Evolutionary conservation across 2,113 vertebrate genomes (phyloP).

Genomic region (Hoplias malabaricus): DNA sequence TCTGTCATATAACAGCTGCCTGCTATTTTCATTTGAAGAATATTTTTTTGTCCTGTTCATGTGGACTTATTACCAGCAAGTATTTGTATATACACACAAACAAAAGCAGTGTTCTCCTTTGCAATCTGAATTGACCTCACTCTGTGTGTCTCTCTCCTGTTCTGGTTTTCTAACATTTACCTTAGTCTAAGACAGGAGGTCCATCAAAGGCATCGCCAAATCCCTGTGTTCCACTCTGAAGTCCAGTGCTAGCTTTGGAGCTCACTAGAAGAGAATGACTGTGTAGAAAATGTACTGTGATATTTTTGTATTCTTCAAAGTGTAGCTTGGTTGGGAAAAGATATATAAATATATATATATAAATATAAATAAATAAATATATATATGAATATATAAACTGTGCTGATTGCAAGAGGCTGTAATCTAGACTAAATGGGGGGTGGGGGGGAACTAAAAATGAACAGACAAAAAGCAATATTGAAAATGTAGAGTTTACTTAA

Average conservation of each 20-base stretch:
- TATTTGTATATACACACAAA: neutral
- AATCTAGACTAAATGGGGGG: slow-evolving; percentile 74
- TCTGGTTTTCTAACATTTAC: neutral
- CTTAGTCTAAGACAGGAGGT: slow-evolving; percentile 44
- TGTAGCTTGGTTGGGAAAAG: slow-evolving; percentile 72
- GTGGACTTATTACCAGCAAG: neutral
- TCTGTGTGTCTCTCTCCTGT: neutral
- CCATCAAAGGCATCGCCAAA: slow-evolving; percentile 55
- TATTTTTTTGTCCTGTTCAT: slow-evolving; percentile 4
- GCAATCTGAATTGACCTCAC: neutral
- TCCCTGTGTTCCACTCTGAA: slow-evolving; percentile 56
- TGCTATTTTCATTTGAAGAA: neutral
- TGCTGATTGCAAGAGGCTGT: slow-evolving; percentile 72
- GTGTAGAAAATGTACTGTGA: slow-evolving; percentile 79
- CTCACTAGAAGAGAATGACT: slow-evolving; percentile 64
- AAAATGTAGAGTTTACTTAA: slow-evolving; percentile 78
- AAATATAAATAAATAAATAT: slow-evolving; percentile 53
- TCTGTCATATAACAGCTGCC: slow-evolving; percentile 10
- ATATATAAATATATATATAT: slow-evolving; percentile 38
- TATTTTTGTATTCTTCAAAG: slow-evolving; percentile 82
- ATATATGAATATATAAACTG: slow-evolving; percentile 57
- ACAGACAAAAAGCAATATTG: slow-evolving; percentile 72
- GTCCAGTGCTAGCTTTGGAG: slow-evolving; percentile 55
- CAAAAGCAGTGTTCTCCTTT: neutral
- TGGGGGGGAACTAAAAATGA: slow-evolving; percentile 51